Percentiles rank a stretch among this genome's conserved stretches.
These are phyloP conservation scores for Zoanthus sociatus DNA, from an alignment of 92 coral and sea anemone species.

Conservation along the genomic window DNA sequence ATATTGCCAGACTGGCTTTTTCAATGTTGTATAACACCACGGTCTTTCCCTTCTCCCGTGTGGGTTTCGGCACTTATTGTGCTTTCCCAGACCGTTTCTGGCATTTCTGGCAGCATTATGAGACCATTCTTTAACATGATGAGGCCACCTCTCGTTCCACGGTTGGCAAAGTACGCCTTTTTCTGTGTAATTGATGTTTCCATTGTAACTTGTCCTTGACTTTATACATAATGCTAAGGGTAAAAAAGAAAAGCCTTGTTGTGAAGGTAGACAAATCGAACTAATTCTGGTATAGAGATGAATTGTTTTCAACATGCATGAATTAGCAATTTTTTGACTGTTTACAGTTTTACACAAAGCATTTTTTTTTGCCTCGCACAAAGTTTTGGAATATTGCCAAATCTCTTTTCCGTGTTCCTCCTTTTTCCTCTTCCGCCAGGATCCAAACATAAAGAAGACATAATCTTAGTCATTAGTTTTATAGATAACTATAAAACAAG, in stretches of 20 bases:
- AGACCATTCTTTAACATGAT: conserved; percentile 66
- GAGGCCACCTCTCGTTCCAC: conserved; percentile 95
- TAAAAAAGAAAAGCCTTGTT: not conserved
- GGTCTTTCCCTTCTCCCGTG: conserved; percentile 84
- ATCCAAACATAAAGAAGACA: no score
- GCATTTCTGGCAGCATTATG: conserved; percentile 46
- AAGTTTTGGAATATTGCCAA: no score
- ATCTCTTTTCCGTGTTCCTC: no score
- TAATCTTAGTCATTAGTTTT: no score
- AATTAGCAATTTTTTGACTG: no score
- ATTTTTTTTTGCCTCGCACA: no score
- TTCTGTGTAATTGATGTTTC: conserved; percentile 84
- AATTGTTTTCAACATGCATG: no score
- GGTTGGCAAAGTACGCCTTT: conserved; percentile 92
- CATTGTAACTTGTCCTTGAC: conserved; percentile 63
- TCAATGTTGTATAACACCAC: conserved; percentile 95
- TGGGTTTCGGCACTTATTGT: conserved; percentile 95
- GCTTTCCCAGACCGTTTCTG: conserved; percentile 79
- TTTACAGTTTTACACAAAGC: no score
- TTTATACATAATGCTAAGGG: conserved; percentile 49
- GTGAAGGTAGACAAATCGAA: not conserved
- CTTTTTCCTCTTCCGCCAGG: no score
- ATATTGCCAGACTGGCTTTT: conserved; percentile 87
- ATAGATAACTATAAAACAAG: no score
- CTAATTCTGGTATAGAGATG: no score